Evolutionary conservation across 2,113 vertebrate genomes (phyloP), one percentile per base, ranked within the genome.

Genomic region (Arothron firmamentum): DNA sequence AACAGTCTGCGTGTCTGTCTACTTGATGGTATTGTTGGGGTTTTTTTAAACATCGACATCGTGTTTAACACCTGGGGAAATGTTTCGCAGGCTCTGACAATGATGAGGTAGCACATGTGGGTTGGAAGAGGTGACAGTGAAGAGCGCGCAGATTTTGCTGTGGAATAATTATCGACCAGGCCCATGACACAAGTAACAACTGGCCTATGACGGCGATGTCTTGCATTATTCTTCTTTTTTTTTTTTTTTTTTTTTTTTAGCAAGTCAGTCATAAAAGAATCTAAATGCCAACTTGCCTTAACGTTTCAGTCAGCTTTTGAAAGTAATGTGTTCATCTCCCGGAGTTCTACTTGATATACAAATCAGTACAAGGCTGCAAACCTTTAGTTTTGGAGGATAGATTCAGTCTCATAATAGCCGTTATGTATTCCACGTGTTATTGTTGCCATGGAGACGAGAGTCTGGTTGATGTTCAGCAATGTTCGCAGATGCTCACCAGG

Each of bases 121-220:
- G 19, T 59, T 58, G 67, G 43, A 38, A 64, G 46, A 66, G 77
- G 80, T 77, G 56, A 69, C 56, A 77, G 43, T 50, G 54, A 19
- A 71, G 77, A 76, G 70, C 66, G 47, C 6, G 6, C 46, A n/a
- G 47, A 31, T 52, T 54, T 57, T 62, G 67, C 77, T 59, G 43
- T 62, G 70, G 58, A 73, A 67, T 79, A 79, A 84, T 73, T n/a
- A 25, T 54, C n/a, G n/a, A n/a, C 61, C 69, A 82, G 62, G 64
- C 54, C 61, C 23, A 72, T 67, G 70, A 72, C 65, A 65, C 23
- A 56, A 25, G 25, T 25, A 25, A 25, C 25, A 25, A 5, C 25
- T 25, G 25, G 5, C 5, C 25, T 25, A 3, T 25, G 3, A 25
- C 25, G 3, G 25, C 25, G 5, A 25, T 3, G 5, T 25, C 25